Evolutionary conservation across 2,888 invertebrate species (phyloP).

Genomic region (Maniola hyperantus): DNA sequence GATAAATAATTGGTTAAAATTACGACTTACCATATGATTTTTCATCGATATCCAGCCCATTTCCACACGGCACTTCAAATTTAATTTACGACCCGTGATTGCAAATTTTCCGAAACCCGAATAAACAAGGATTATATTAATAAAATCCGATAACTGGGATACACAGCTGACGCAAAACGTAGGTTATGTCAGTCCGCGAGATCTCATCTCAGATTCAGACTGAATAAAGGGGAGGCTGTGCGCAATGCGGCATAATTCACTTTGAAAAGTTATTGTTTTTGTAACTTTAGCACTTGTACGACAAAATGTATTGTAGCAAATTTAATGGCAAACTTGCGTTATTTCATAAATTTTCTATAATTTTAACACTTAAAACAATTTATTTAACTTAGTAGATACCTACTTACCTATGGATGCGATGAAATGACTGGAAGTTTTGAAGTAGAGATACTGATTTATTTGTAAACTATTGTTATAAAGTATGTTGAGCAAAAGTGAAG

Average conservation of each 20-base stretch:
- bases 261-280: conserved; percentile 42
- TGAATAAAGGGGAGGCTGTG: conserved; percentile 75
- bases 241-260: conserved; percentile 76
- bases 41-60: conserved; percentile 82
- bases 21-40: conserved; percentile 75
- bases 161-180: conserved; percentile 40
- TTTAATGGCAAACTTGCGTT: not conserved
- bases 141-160: conserved; percentile 15
- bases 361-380: not conserved
- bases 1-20: not conserved
- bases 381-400: not conserved
- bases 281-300: not conserved
- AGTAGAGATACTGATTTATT: not conserved
- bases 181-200: conserved; percentile 74
- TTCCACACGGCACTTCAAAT: conserved; percentile 64
- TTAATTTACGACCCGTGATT: conserved; percentile 66
- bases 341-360: not conserved
- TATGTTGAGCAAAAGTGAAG: not conserved
- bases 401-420: conserved; percentile 2
- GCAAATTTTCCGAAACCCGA: conserved; percentile 28
- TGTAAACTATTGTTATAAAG: not conserved
- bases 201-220: conserved; percentile 72
- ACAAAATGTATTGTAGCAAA: not conserved
- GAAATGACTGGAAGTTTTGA: not conserved
- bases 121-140: conserved; percentile 3